Evolutionary conservation across 2,797 vertebrate genomes (phyloP), one percentile per base, ranked within the genome.

Genomic region (Hephaestus fuliginosus): DNA sequence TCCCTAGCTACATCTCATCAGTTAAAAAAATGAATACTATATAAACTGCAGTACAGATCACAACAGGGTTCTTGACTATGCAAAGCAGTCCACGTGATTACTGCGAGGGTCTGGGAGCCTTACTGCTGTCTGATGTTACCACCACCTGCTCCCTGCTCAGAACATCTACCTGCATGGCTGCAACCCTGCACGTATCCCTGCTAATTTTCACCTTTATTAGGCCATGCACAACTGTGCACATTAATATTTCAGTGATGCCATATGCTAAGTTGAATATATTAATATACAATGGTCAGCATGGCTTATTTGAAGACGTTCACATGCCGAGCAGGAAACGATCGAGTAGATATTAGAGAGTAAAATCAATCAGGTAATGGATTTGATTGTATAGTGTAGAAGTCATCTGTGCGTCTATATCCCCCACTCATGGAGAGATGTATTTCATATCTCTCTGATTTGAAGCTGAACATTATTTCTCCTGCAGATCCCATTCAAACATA

Each of bases 161-260:
- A 61, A 76, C 66, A 63, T 78, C 78, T 58, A 78, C 77, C 88
- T 80, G 62, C 78, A 36, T 52, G 36, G 67, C 81, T 65, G 57
- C 63, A 75, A 36, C 56, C 73, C 78, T n/a, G 52, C 62, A 18
- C 46, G 43, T 41, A 14, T 18, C 69, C 62, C 75, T 67, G 58
- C 68, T 81, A 66, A 82, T 79, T 72, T 52, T 66, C 74, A 49
- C 71, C 69, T 80, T 88, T 85, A 90, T 88, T 85, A 85, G 71
- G 70, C 79, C 52, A 39, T 12, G 28, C 83, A 83, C 87, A 87
- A 87, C 87, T 81, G 79, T 69, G 78, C 74, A 76, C 87, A 93
- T 95, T 80, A 90, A 93, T 94, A 93, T 93, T 93, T 92, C 83
- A 94, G 80, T 84, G 68, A 80, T 79, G 70, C 83, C 72, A 66